Conservation (phyloP, 2,888 invertebrate genomes). For the Monoplex corrugatus region DNA sequence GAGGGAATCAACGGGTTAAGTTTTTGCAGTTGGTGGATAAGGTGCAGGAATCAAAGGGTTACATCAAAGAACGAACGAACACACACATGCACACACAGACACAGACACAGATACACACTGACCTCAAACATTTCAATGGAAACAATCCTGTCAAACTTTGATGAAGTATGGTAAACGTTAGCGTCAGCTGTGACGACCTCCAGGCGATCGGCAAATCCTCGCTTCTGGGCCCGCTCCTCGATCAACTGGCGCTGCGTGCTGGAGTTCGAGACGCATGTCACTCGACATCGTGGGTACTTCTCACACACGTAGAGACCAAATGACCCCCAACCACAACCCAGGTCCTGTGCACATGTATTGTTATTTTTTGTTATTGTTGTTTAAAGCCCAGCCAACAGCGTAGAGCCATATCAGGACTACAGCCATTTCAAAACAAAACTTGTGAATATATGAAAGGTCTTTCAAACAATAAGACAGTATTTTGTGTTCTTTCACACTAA, state of each 20-base stretch:
- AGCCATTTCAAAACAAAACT: too few relatives aligned
- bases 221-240: conserved; percentile 60
- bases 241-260: conserved; percentile 73
- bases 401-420: too few relatives aligned
- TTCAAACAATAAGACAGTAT: too few relatives aligned
- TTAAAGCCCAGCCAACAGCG: too few relatives aligned
- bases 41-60: too few relatives aligned
- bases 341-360: conserved; percentile 63
- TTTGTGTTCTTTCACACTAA: too few relatives aligned
- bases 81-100: too few relatives aligned
- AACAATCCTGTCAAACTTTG: conserved; percentile 73
- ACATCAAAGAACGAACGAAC: not conserved
- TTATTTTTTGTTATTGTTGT: too few relatives aligned
- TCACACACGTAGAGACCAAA: conserved; percentile 72
- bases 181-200: conserved; percentile 73
- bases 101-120: not conserved
- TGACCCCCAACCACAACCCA: conserved; percentile 79
- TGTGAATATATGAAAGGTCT: too few relatives aligned
- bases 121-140: conserved; percentile 79
- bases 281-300: conserved; percentile 72
- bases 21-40: too few relatives aligned
- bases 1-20: too few relatives aligned
- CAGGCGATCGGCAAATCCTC: conserved; percentile 66
- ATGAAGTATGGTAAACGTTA: conserved; percentile 69
- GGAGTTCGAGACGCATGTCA: conserved; percentile 77